Evolutionary conservation across 2,797 vertebrate genomes (phyloP).

Genomic region (Ambastaia sidthimunki): DNA sequence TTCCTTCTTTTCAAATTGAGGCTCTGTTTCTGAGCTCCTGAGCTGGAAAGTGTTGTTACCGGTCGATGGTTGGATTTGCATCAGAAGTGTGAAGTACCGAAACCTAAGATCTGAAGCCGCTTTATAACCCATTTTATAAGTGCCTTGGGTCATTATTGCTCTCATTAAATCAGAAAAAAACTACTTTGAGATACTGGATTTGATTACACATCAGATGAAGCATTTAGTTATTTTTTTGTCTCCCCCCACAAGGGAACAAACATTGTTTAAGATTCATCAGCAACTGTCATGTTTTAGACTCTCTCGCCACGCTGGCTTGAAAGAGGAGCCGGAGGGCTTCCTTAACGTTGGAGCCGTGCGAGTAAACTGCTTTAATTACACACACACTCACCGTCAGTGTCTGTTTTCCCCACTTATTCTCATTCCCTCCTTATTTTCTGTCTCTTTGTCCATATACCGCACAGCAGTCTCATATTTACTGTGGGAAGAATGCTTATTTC

Average conservation of each 20-base stretch:
- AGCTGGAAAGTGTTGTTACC: slow-evolving; percentile 56
- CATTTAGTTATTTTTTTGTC: slow-evolving; percentile 65
- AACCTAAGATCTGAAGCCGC: slow-evolving; percentile 64
- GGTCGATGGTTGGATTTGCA: slow-evolving; percentile 56
- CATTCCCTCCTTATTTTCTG: slow-evolving; percentile 53
- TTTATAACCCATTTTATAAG: slow-evolving; percentile 61
- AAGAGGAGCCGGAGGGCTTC: slow-evolving; percentile 68
- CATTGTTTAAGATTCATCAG: slow-evolving; percentile 71
- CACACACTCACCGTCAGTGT: slow-evolving; percentile 53
- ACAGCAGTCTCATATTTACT: not conserved
- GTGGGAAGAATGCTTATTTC: not conserved
- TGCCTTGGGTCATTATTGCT: slow-evolving; percentile 66
- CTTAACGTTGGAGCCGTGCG: slow-evolving; percentile 68
- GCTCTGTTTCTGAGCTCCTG: not conserved
- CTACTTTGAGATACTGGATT: slow-evolving; percentile 64
- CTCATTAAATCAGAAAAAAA: slow-evolving; percentile 72
- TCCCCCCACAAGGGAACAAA: slow-evolving; percentile 66
- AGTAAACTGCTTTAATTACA: slow-evolving; percentile 76
- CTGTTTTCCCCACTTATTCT: slow-evolving; percentile 33
- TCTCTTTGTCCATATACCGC: slow-evolving; percentile 52
- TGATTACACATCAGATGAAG: slow-evolving; percentile 64
- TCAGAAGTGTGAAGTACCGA: slow-evolving; percentile 60
- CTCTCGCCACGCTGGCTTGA: slow-evolving; percentile 60
- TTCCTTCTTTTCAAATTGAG: not conserved
- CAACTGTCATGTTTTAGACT: slow-evolving; percentile 71